Percentiles rank a stretch among this genome's conserved stretches.
phyloP scores from a whole-genome alignment of 2,888 invertebrate genomes.

The Idaea aversata region DNA sequence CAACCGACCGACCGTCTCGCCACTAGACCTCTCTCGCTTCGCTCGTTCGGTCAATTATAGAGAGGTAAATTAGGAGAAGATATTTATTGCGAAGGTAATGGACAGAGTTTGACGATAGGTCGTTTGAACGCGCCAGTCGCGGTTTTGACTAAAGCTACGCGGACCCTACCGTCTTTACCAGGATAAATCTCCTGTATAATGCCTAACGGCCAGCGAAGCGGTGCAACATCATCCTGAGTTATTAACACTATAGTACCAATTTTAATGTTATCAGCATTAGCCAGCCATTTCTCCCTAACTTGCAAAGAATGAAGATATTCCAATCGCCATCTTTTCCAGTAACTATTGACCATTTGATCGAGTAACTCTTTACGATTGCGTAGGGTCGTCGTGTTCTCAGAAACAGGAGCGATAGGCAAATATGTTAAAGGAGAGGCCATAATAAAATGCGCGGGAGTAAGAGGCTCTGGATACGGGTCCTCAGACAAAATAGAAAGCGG shows the following conservation, averaged over 20 bases:
- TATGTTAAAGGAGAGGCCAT: constrained; percentile 9
- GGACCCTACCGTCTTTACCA: constrained; percentile 9
- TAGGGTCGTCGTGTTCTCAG: not conserved
- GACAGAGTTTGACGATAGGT: constrained; percentile 9
- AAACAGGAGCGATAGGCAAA: constrained; percentile 12
- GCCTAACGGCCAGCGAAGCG: constrained; percentile 17
- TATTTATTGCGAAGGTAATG: constrained; percentile 7
- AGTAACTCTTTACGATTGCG: constrained; percentile 9
- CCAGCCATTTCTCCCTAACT: constrained; percentile 15
- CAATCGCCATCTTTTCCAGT: constrained; percentile 16
- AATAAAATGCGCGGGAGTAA: constrained; percentile 25
- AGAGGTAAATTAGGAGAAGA: too few species aligned
- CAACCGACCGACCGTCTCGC: too few species aligned
- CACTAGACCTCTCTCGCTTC: too few species aligned
- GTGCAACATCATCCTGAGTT: constrained; percentile 11
- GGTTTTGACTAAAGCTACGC: constrained; percentile 12
- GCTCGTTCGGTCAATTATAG: too few species aligned
- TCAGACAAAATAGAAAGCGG: not conserved
- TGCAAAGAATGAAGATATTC: constrained; percentile 20
- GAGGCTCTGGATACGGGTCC: not conserved
- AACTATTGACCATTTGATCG: constrained; percentile 19
- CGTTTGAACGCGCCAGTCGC: constrained; percentile 12
- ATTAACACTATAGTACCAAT: constrained; percentile 17
- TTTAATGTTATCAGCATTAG: constrained; percentile 5
- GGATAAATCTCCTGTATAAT: constrained; percentile 17